These are phyloP conservation scores for Synaphobranchus kaupii DNA, from an alignment of 2,797 vertebrate species.

Conservation along the genomic window DNA sequence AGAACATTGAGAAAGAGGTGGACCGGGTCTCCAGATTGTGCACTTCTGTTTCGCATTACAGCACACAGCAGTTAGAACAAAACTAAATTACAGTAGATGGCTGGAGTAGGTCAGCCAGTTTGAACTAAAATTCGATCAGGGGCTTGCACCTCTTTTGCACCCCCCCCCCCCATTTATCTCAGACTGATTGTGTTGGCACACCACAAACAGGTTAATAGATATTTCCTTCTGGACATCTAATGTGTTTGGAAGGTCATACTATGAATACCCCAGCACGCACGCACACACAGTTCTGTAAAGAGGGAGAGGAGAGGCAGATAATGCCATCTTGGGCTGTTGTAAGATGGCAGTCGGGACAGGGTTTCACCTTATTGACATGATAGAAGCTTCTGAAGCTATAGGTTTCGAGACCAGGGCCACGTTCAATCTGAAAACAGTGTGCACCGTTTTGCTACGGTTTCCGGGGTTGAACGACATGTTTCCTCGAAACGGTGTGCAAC, in stretches of 20 bases:
- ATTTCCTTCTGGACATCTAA: background rate
- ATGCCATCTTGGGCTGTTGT: background rate
- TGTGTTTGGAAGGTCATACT: background rate
- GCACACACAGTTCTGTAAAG: background rate
- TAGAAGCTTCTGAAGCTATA: background rate
- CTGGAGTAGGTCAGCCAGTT: background rate
- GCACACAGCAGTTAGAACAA: conserved; percentile 5
- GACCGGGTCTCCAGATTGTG: conserved; percentile 54
- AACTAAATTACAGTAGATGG: background rate
- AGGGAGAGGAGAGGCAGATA: background rate
- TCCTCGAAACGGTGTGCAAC: no score
- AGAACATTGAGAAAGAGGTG: conserved; percentile 63
- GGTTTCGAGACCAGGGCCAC: background rate
- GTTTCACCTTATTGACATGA: background rate
- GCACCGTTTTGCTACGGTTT: no score
- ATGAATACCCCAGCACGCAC: background rate
- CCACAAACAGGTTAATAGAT: background rate
- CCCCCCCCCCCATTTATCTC: background rate
- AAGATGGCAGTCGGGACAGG: background rate
- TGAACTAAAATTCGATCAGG: background rate
- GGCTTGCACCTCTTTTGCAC: background rate
- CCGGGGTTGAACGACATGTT: no score
- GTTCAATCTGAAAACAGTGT: no score
- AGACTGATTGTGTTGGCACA: background rate
- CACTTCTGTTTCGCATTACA: conserved; percentile 42